Evolutionary conservation across 2,797 vertebrate species (phyloP), one percentile per base, ranked within the genome.

Genomic region (Gastrophryne carolinensis): DNA sequence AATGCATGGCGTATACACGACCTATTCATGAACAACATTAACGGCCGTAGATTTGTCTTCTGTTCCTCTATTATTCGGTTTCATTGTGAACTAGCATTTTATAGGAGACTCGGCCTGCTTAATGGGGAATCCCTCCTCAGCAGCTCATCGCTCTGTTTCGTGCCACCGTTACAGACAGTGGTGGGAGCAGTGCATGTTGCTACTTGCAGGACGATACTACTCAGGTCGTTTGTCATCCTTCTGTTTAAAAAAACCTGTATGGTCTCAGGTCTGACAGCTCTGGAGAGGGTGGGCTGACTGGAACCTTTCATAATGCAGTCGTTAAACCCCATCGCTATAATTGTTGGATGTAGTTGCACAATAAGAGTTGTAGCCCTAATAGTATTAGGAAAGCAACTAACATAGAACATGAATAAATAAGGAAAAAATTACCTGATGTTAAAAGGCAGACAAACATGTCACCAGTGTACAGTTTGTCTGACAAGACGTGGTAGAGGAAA

Each of bases 91-190:
- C n/a, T 17, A 44, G 7, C 5, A 44, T 17, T n/a, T 6, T 17
- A 17, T 44, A 44, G 0, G 1, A 39, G 24, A 26, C 5, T 8
- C 27, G 30, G 26, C n/a, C 52, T 7, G 53, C 3, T 10, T 2
- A 2, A 1, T n/a, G 1, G 3, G n/a, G 23, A 15, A 26, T 27
- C 4, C 15, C 12, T 13, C 17, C 4, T 26, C 29, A 2, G 12
- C 4, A 54, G 26, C 24, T 27, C 3, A n/a, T 29, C 7, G 1
- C 29, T 35, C 11, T 67, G 9, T 53, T 27, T 34, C 64, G 47
- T 67, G 68, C 68, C 68, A 47, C 54, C 54, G 34, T 30, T 30
- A 30, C 54, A 71, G 39, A 44, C 54, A 27, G 54, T 11, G 39
- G 68, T 58, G 68, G 68, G 53, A 58, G 52, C 47, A 1, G 4